Percentiles rank a stretch among this genome's conserved stretches.
phyloP scores from a whole-genome alignment of 2,888 invertebrate genomes.

The Alentia gelatinosa region DNA sequence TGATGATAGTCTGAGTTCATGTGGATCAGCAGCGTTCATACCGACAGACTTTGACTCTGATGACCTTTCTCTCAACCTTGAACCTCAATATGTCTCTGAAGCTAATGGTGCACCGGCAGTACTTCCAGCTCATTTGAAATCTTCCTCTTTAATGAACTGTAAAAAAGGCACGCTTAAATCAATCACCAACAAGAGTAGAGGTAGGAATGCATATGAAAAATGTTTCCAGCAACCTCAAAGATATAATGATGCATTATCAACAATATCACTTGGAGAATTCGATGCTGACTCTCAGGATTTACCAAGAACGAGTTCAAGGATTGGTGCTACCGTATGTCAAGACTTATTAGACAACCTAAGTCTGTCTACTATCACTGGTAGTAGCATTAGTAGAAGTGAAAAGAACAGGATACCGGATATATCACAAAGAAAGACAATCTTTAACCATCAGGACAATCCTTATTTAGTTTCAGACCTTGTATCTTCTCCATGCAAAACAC shows the following conservation, averaged over 20 bases:
- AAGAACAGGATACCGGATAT: too few relatives aligned
- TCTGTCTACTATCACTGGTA: not conserved
- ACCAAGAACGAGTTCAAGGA: not conserved
- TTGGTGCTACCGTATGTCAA: not conserved
- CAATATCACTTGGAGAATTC: not conserved
- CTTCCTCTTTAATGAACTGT: not conserved
- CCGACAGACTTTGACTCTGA: not conserved
- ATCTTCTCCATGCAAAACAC: too few relatives aligned
- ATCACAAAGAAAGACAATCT: too few relatives aligned
- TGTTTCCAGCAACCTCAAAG: not conserved
- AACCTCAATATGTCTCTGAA: too few relatives aligned
- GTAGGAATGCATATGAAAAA: not conserved
- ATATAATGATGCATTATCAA: not conserved
- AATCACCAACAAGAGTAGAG: not conserved
- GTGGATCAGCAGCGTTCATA: not conserved
- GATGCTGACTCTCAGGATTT: not conserved
- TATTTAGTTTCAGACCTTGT: too few relatives aligned
- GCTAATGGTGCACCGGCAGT: not conserved
- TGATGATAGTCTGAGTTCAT: not conserved
- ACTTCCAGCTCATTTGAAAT: not conserved
- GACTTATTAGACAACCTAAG: not conserved
- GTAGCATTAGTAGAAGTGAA: too few relatives aligned
- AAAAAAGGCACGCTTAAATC: not conserved
- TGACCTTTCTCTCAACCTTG: not conserved
- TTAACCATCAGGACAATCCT: too few relatives aligned